These are phyloP conservation scores for Actinia equina DNA, from an alignment of 64 coral and sea anemone genomes.

Conservation along the genomic window DNA sequence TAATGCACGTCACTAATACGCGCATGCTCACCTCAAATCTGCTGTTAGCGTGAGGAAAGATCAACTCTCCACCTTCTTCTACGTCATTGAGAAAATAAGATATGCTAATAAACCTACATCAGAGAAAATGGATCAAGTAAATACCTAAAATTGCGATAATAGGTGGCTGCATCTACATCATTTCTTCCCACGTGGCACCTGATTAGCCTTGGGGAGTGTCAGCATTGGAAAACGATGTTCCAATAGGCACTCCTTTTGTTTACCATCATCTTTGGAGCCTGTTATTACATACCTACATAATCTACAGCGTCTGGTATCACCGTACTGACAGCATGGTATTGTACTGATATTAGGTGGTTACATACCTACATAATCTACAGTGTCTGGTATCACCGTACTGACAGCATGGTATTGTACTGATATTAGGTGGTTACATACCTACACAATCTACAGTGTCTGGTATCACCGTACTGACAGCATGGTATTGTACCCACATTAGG, in stretches of 20 bases:
- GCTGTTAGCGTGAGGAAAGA: constrained; percentile 82
- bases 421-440: constrained; percentile 47
- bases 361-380: constrained; percentile 69
- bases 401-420: constrained; percentile 59
- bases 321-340: constrained; percentile 72
- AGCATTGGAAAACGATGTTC: too few relatives aligned
- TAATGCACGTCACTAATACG: too few relatives aligned
- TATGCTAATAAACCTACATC: constrained; percentile 58
- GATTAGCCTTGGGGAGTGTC: too few relatives aligned
- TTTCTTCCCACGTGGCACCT: too few relatives aligned
- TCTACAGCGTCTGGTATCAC: constrained; percentile 55
- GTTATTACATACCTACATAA: constrained; percentile 49
- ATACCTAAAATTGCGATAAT: not conserved
- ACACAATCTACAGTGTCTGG: constrained; percentile 62
- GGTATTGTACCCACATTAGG: constrained; percentile 66
- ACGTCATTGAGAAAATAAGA: constrained; percentile 83
- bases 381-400: constrained; percentile 63
- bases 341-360: constrained; percentile 33
- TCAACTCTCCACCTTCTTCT: constrained; percentile 69
- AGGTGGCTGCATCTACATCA: not conserved
- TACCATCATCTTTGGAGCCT: too few relatives aligned
- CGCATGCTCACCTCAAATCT: constrained; percentile 58
- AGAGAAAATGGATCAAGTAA: not conserved
- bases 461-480: constrained; percentile 82
- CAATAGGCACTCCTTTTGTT: too few relatives aligned